Percentiles rank a stretch among this genome's conserved stretches.
Evolutionary conservation across 2,888 invertebrate species (phyloP).

Genomic region (Megamerina dolium): DNA sequence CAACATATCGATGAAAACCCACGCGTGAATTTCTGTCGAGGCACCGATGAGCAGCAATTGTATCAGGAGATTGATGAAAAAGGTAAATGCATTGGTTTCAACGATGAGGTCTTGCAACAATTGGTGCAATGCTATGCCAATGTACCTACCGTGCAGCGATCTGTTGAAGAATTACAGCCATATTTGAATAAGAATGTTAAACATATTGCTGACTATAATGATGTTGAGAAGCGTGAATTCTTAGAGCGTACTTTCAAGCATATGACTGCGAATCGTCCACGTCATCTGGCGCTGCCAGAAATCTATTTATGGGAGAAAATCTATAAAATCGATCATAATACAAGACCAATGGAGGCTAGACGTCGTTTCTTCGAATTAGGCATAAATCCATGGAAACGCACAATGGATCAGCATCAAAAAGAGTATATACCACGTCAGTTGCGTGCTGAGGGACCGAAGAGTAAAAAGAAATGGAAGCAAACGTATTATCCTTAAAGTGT

Average conservation of each 20-base stretch:
- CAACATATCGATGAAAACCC: constrained; percentile 61
- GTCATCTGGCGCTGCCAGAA: constrained; percentile 60
- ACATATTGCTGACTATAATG: constrained; percentile 62
- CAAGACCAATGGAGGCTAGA: constrained; percentile 62
- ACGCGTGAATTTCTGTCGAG: constrained; percentile 74
- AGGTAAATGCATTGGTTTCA: constrained; percentile 68
- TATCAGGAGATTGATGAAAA: constrained; percentile 66
- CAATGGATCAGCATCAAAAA: constrained; percentile 61
- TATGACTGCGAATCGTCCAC: constrained; percentile 62
- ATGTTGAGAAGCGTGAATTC: constrained; percentile 64
- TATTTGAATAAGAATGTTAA: constrained; percentile 56
- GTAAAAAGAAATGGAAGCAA: constrained; percentile 59
- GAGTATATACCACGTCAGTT: constrained; percentile 64
- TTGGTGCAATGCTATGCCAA: constrained; percentile 72
- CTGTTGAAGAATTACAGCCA: constrained; percentile 62
- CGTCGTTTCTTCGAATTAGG: constrained; percentile 64
- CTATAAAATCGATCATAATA: constrained; percentile 68
- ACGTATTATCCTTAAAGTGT: constrained; percentile 67
- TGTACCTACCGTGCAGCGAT: constrained; percentile 56
- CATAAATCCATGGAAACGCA: constrained; percentile 59
- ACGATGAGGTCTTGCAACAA: constrained; percentile 68
- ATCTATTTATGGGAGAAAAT: constrained; percentile 76
- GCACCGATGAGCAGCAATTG: constrained; percentile 63
- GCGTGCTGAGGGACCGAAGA: constrained; percentile 57
- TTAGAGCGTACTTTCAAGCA: constrained; percentile 64